Base-by-base conservation (phyloP, 53 echinoderm and acorn worm genomes). In the Henricia sp. region DNA sequence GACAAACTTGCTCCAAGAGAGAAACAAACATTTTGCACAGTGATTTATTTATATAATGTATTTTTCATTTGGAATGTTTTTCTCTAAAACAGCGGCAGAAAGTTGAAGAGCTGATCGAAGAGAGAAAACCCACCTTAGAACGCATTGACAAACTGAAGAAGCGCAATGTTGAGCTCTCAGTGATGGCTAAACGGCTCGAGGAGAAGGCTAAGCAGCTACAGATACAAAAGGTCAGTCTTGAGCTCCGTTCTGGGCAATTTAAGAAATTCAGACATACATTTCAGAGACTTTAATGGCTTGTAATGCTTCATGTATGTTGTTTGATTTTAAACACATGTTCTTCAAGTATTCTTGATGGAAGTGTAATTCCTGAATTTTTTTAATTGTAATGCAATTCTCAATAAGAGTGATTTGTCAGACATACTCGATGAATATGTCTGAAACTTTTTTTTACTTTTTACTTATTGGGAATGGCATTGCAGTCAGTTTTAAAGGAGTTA, bases 131-230 rank as follows among this genome's bases (percentile, higher is more conserved):
- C 48, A 59, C 60, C 33, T 62, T 60, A 37, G 72, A 85, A 28
- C 85, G 73, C 33, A 85, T 90, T 16, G 52, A 85, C 57, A 91
- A 91, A 59, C 73, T 96, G 51, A 88, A 84, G 48, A 67, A 91
- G 48, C 73, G 96, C 27, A 92, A 91, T 46, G 72, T 92, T 11
- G 96, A 96, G 72, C 90, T 96, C 27, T 90, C 94, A 24, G 87
- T 88, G 17, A 96, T 96, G 84, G 90, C 96, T 12, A 96, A 85
- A 53, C 60, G 85, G 50, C 90, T 96, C 71, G 96, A 94, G 59
- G 91, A 96, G 53, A 96, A 96, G 87, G 92, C 96, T 69, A 96
- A 88, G 67, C 84, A 87, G 56, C 72, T 96, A 71, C 92, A 92
- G 71, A 91, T 50, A 60, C 86, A 89, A 46, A 89, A 88, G 34